A percentile compares a stretch with the other conserved stretches of the same genome.
Conservation (phyloP, 2,797 vertebrate species). For the Mallotus villosus region DNA sequence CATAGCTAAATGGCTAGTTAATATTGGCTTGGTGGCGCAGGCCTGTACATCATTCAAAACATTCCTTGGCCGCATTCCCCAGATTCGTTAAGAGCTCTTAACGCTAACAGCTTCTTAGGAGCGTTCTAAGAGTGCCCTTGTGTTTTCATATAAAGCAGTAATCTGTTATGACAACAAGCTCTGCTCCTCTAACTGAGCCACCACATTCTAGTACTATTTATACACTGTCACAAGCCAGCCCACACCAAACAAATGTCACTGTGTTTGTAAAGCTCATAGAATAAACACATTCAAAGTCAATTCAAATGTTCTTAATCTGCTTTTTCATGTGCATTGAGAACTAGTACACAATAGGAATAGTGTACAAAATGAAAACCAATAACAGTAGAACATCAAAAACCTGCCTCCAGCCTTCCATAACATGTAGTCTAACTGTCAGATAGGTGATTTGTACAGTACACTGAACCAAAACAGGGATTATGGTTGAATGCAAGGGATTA, state of each 20-base stretch:
- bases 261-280: neutral
- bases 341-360: neutral
- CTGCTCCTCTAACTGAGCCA: constrained; percentile 30
- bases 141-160: constrained; percentile 39
- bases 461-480: neutral
- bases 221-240: constrained; percentile 50
- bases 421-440: neutral
- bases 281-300: too few relatives aligned
- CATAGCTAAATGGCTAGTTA: constrained; percentile 14
- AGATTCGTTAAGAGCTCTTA: too few relatives aligned
- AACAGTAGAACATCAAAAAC: too few relatives aligned
- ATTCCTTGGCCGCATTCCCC: too few relatives aligned
- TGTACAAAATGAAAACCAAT: neutral
- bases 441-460: neutral
- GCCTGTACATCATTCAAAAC: constrained; percentile 1
- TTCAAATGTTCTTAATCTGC: neutral
- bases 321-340: neutral
- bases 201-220: constrained; percentile 60
- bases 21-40: constrained; percentile 23
- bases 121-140: too few relatives aligned
- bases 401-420: neutral
- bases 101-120: too few relatives aligned
- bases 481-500: constrained; percentile 45
- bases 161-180: constrained; percentile 71
- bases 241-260: constrained; percentile 29